A percentile compares a stretch with the other conserved stretches of the same genome.
Evolutionary conservation across 1,140 invertebrate species (phyloP).

Genomic region (Maniola jurtina): DNA sequence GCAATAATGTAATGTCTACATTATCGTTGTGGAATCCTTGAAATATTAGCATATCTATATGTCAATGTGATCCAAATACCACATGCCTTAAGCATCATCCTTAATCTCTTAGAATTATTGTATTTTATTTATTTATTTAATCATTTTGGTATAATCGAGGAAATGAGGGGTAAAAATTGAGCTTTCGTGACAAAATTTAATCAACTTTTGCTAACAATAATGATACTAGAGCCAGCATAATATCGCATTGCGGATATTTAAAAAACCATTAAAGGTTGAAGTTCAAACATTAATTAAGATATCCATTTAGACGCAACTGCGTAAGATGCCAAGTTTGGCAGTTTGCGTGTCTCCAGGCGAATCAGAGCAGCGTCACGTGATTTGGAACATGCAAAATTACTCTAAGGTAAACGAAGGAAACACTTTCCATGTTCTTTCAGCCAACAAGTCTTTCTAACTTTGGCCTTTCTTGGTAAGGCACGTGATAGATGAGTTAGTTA

Average conservation of each 20-base stretch:
- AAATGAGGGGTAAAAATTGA: no score
- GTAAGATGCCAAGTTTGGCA: constrained; percentile 36
- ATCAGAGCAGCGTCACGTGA: constrained; percentile 36
- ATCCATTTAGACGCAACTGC: constrained; percentile 19
- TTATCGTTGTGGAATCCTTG: no score
- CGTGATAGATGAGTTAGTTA: background rate
- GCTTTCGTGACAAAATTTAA: no score
- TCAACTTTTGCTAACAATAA: background rate
- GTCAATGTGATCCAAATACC: no score
- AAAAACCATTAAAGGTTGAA: constrained; percentile 25
- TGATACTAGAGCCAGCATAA: no score
- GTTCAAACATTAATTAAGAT: constrained; percentile 21
- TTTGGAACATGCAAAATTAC: constrained; percentile 36
- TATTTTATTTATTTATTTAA: no score
- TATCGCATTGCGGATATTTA: constrained; percentile 12
- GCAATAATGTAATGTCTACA: no score
- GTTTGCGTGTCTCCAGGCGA: constrained; percentile 37
- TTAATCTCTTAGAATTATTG: no score
- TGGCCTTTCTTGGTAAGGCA: background rate
- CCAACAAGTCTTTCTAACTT: background rate
- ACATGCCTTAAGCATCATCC: no score
- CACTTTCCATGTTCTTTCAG: constrained; percentile 25
- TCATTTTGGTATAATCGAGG: no score
- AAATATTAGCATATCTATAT: no score
- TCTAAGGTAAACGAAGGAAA: constrained; percentile 27